Evolutionary conservation across 2,888 invertebrate species (phyloP), one percentile per base, ranked within the genome.

Genomic region (Drosophila testacea): DNA sequence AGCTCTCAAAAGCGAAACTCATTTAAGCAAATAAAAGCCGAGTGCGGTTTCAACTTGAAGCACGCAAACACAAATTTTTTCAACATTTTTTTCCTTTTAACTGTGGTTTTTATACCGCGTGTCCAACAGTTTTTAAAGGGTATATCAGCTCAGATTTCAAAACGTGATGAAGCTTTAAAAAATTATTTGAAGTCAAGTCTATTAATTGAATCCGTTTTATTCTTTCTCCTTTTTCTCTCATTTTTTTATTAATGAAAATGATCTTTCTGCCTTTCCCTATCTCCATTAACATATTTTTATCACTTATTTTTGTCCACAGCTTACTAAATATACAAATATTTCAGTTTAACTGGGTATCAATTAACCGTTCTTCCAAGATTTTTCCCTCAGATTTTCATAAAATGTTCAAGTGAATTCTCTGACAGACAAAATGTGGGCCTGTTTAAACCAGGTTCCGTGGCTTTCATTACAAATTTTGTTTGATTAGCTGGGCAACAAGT

Each of bases 1-100:
- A 52, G 16, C 73, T 41, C 79, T 74, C 69, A 69, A 75, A 79
- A 79, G 80, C 76, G 76, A 76, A 76, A 75, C 69, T 74, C 75
- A 75, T 79, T 76, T 75, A 48, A 75, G 76, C 80, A 69, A 75
- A 76, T 75, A 64, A 79, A 75, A 75, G 59, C 55, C 42, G 36
- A 64, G 75, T 69, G 64, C 52, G 60, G 41, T 62, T 73, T 73
- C n/a, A 42, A 34, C 38, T 63, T n/a, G 13, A 59, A n/a, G 32
- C 57, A 55, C 38, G 69, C 63, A 59, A 69, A 55, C 46, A 39
- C 44, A 41, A 16, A 32, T 46, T 52, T 41, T 65, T 50, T 32
- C 9, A 4, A 4, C n/a, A 22, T 22, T 36, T 39, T n/a, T 44
- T 59, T 64, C 42, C 32, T 13, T n/a, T 47, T 39, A 5, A 32